Conservation (phyloP, 2,797 vertebrate genomes). For the Typhlichthys subterraneus region DNA sequence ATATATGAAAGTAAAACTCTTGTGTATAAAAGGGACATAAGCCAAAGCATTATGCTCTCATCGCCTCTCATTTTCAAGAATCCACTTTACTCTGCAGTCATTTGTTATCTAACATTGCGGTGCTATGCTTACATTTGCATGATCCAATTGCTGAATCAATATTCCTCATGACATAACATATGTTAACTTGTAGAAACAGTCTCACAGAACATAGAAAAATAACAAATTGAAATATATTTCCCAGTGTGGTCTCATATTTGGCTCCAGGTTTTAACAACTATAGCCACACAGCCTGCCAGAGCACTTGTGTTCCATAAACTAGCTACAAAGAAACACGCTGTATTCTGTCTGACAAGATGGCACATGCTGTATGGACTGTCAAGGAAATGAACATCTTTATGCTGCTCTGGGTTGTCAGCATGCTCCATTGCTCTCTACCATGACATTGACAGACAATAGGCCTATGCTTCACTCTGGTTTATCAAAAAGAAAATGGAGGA, state of each 20-base stretch:
- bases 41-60: too few species aligned
- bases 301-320: constrained; percentile 5
- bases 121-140: constrained; percentile 18
- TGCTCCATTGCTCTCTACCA: not conserved
- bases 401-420: constrained; percentile 4
- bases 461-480: not conserved
- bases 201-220: not conserved
- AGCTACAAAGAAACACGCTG: constrained; percentile 1
- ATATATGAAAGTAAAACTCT: too few species aligned
- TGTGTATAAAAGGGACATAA: too few species aligned
- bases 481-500: constrained; percentile 5
- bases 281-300: constrained; percentile 1
- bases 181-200: constrained; percentile 6
- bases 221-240: constrained; percentile 1
- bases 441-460: constrained; percentile 2
- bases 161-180: constrained; percentile 17
- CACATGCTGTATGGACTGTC: constrained; percentile 19
- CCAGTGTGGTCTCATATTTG: not conserved
- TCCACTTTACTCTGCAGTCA: too few species aligned
- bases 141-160: constrained; percentile 24
- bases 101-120: too few species aligned
- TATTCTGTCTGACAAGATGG: constrained; percentile 25
- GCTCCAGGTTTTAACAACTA: not conserved
- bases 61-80: too few species aligned
- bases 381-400: constrained; percentile 30